These are phyloP conservation scores for Microdon myrmicae DNA, from an alignment of 2,888 invertebrate species.

Conservation along the genomic window DNA sequence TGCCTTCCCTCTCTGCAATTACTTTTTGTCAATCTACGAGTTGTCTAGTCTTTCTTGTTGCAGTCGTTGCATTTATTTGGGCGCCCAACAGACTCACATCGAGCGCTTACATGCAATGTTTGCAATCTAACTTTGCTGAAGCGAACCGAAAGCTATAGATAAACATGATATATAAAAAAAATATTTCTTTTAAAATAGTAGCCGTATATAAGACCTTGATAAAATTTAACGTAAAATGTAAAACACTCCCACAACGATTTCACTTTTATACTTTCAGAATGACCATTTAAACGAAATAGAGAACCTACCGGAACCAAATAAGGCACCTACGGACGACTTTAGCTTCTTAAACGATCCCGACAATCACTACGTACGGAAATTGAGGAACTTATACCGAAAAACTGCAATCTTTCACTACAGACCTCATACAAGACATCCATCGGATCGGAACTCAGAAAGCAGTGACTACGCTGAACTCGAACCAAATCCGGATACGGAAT, in stretches of 20 bases:
- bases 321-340: conserved; percentile 14
- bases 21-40: too few species aligned
- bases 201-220: too few species aligned
- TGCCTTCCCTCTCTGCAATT: too few species aligned
- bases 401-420: conserved; percentile 24
- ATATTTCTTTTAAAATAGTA: too few species aligned
- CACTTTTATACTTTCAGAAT: conserved; percentile 13
- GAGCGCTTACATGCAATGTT: too few species aligned
- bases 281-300: conserved; percentile 11
- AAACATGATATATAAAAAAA: too few species aligned
- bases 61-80: too few species aligned
- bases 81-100: too few species aligned
- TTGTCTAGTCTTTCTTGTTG: too few species aligned
- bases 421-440: conserved; percentile 10
- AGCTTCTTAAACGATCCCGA: conserved; percentile 23
- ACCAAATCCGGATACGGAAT: conserved; percentile 34
- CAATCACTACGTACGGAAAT: conserved; percentile 19
- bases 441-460: conserved; percentile 11
- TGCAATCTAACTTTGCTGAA: too few species aligned
- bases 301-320: conserved; percentile 16
- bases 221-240: too few species aligned
- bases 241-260: background rate
- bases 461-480: conserved; percentile 31
- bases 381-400: conserved; percentile 30
- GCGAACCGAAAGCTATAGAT: too few species aligned